Percentiles rank a stretch among this genome's conserved stretches.
Evolutionary conservation across 2,888 invertebrate species (phyloP).

Genomic region (Limnephilus auricula): DNA sequence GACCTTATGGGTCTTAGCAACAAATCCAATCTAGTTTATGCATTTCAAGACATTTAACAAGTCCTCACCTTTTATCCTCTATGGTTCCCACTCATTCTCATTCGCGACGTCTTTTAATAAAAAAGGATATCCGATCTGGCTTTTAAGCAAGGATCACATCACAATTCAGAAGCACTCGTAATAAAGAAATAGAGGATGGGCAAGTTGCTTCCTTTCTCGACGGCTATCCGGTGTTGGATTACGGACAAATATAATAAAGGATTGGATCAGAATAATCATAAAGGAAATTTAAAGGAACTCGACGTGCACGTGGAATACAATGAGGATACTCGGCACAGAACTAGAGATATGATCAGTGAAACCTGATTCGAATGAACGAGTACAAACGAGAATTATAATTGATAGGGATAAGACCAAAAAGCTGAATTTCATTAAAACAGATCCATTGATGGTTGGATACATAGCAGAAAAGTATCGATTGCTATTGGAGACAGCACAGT

Average conservation of each 20-base stretch:
- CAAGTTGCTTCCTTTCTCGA: constrained; percentile 38
- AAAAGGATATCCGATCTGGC: constrained; percentile 31
- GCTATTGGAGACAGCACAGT: background rate
- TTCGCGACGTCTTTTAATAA: background rate
- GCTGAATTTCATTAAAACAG: background rate
- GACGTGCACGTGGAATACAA: background rate
- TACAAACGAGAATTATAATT: background rate
- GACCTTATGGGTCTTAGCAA: too few species aligned
- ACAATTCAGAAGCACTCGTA: constrained; percentile 19
- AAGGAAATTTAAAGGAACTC: background rate
- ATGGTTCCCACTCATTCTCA: background rate
- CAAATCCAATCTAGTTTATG: too few species aligned
- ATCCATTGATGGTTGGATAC: background rate
- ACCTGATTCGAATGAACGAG: background rate
- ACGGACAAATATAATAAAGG: constrained; percentile 15
- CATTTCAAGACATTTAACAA: background rate
- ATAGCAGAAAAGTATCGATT: background rate
- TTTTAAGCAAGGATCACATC: constrained; percentile 21
- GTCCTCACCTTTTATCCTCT: background rate
- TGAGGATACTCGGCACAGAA: constrained; percentile 2
- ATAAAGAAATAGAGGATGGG: constrained; percentile 26
- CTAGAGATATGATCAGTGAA: background rate
- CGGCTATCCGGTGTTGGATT: constrained; percentile 33
- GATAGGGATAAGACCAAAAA: background rate
- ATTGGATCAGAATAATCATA: background rate